These are phyloP conservation scores for Myripristis murdjan DNA, from an alignment of 2,797 vertebrate genomes.

Conservation along the genomic window DNA sequence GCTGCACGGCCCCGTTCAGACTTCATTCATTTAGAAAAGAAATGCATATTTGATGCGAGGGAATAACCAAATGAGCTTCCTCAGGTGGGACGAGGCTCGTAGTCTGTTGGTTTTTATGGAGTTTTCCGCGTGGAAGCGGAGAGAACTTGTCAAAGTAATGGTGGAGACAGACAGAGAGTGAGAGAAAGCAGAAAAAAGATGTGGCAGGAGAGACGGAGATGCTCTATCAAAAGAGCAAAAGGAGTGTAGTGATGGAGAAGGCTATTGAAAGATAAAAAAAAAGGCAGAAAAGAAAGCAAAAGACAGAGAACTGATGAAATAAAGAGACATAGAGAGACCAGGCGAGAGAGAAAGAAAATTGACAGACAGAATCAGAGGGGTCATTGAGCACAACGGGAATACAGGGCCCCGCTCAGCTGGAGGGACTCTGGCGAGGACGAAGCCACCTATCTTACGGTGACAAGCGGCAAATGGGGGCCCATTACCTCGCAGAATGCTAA, in stretches of 20 bases:
- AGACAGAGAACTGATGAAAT: conserved; percentile 25
- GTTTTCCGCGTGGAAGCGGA: conserved; percentile 25
- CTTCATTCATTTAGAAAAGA: conserved; percentile 39
- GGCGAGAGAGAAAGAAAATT: conserved; percentile 35
- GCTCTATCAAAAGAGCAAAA: background rate
- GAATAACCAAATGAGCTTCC: conserved; percentile 49
- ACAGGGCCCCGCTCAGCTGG: conserved; percentile 70
- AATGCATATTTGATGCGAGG: conserved; percentile 18
- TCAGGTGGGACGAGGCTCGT: conserved; percentile 17
- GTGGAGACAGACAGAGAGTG: background rate
- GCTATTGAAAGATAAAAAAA: conserved; percentile 3
- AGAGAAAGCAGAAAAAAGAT: background rate
- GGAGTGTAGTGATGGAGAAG: background rate
- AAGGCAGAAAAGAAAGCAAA: conserved; percentile 4
- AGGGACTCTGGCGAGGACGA: conserved; percentile 72
- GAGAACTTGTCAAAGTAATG: background rate
- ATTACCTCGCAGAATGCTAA: conserved; percentile 81
- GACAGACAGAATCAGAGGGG: conserved; percentile 71
- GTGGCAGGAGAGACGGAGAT: conserved; percentile 2
- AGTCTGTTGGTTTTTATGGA: conserved; percentile 11
- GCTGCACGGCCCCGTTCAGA: conserved; percentile 26
- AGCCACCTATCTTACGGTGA: conserved; percentile 83
- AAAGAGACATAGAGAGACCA: conserved; percentile 4
- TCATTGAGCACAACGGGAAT: conserved; percentile 76
- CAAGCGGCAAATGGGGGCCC: conserved; percentile 82